A percentile compares a stretch with the other conserved stretches of the same genome.
These are phyloP conservation scores for Strix aluco DNA, from an alignment of 2,113 vertebrate genomes.

Conservation along the genomic window DNA sequence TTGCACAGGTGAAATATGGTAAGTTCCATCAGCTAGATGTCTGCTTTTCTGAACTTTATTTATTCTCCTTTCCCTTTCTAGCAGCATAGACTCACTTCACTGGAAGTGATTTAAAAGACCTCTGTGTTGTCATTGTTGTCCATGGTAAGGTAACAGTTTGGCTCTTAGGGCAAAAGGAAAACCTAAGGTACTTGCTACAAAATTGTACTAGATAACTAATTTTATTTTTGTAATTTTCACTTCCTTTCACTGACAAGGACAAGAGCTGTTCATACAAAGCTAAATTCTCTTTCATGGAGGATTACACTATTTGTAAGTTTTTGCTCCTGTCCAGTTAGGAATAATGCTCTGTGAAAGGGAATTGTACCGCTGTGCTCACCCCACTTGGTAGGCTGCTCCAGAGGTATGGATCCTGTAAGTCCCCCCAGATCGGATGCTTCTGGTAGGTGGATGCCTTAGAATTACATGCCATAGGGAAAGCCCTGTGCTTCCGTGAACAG, in stretches of 20 bases:
- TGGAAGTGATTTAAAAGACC: not conserved
- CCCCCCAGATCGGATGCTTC: not conserved
- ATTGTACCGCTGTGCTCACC: not conserved
- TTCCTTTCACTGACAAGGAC: not conserved
- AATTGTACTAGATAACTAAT: not conserved
- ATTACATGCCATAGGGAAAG: not conserved
- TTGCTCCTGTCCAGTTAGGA: not conserved
- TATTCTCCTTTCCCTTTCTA: not conserved
- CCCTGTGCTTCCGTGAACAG: accelerated
- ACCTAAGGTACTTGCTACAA: not conserved
- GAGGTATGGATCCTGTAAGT: not conserved
- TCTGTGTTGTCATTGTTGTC: not conserved
- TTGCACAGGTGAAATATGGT: slow-evolving; percentile 98
- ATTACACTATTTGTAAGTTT: not conserved
- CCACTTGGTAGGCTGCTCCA: not conserved
- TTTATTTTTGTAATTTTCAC: not conserved
- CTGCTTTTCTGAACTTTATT: accelerated
- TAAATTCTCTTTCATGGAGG: not conserved
- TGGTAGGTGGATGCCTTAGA: not conserved
- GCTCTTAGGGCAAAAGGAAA: not conserved
- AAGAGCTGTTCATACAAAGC: not conserved
- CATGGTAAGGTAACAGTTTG: not conserved
- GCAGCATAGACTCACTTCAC: not conserved
- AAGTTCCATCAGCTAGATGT: not conserved
- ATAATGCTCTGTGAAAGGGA: not conserved